Evolutionary conservation across 1,140 invertebrate species (phyloP).

Genomic region (Chrysopa pallens): DNA sequence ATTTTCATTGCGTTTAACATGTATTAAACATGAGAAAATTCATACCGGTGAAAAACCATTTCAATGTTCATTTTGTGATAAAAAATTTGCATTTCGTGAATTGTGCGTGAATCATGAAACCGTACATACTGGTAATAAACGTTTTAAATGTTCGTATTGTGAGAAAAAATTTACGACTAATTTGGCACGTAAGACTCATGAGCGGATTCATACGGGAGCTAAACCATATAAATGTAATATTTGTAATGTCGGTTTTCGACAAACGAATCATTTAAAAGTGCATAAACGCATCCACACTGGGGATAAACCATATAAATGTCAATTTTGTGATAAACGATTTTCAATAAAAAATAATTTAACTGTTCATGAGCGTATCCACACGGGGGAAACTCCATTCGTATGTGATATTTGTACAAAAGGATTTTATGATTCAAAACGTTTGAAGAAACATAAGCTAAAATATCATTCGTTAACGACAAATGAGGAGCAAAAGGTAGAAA

Average conservation of each 20-base stretch:
- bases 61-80: too few relatives aligned
- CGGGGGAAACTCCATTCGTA: slow-evolving; percentile 61
- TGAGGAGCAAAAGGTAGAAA: too few relatives aligned
- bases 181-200: slow-evolving; percentile 7
- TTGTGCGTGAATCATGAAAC: too few relatives aligned
- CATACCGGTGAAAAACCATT: too few relatives aligned
- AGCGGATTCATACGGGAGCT: slow-evolving; percentile 4
- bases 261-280: slow-evolving; percentile 17
- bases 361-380: slow-evolving; percentile 66
- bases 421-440: not conserved
- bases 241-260: slow-evolving; percentile 15
- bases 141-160: slow-evolving; percentile 14
- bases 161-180: not conserved
- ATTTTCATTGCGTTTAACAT: not conserved
- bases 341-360: slow-evolving; percentile 74
- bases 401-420: slow-evolving; percentile 43
- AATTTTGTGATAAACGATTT: slow-evolving; percentile 57
- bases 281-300: slow-evolving; percentile 31
- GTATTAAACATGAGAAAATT: slow-evolving; percentile 10
- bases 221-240: slow-evolving; percentile 11
- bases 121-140: too few relatives aligned
- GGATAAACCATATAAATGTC: slow-evolving; percentile 45
- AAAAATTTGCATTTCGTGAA: too few relatives aligned
- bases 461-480: too few relatives aligned
- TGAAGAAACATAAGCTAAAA: too few relatives aligned